A percentile compares a stretch with the other conserved stretches of the same genome.
Conservation (phyloP, 2,113 vertebrate species). For the Prunella himalayana region DNA sequence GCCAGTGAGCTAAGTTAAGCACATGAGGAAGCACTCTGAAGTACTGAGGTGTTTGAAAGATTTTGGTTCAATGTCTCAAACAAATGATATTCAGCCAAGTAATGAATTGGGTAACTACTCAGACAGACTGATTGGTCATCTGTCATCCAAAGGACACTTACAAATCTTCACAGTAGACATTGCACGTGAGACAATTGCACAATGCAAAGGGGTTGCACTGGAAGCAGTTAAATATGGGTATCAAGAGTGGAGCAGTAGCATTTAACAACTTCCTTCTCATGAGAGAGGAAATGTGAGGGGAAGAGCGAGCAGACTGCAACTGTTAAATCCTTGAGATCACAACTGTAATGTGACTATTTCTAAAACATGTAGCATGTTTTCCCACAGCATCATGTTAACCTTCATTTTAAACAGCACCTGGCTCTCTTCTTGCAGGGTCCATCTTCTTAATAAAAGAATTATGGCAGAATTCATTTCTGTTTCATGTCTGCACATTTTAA, state of each 20-base stretch:
- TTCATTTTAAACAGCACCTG: not conserved
- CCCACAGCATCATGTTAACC: fast-evolving
- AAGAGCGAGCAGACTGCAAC: not conserved
- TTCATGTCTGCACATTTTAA: not conserved
- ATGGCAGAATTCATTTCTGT: not conserved
- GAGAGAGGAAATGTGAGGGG: not conserved
- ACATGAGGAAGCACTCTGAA: not conserved
- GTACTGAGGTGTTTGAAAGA: not conserved
- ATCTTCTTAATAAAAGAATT: not conserved
- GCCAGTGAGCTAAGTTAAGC: not conserved
- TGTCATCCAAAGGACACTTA: not conserved
- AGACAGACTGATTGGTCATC: not conserved
- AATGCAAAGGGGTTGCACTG: not conserved
- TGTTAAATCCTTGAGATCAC: not conserved
- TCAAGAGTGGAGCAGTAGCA: not conserved
- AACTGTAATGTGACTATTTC: not conserved
- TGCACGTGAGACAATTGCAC: not conserved
- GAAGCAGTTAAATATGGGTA: not conserved
- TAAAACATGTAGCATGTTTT: not conserved
- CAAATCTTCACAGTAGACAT: not conserved
- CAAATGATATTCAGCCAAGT: not conserved
- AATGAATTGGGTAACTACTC: not conserved
- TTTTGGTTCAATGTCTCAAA: not conserved
- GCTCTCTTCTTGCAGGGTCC: not conserved
- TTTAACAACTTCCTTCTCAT: not conserved